These are phyloP conservation scores for Delia radicum DNA, from an alignment of 1,140 invertebrate genomes.

Conservation along the genomic window DNA sequence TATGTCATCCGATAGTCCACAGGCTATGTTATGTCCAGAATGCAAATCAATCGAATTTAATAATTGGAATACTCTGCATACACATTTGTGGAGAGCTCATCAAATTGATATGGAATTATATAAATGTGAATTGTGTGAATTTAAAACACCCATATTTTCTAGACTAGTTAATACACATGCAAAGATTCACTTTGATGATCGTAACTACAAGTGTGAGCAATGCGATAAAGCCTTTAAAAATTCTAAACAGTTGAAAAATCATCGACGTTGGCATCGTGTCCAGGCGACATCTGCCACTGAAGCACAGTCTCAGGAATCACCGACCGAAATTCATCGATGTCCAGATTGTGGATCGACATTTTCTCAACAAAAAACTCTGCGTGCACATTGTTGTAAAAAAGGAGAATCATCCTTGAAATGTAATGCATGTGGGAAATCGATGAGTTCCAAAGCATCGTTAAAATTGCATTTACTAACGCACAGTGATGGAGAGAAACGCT, in stretches of 20 bases:
- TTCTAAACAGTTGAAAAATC: conserved; percentile 70
- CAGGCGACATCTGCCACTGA: conserved; percentile 60
- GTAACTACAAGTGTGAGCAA: conserved; percentile 64
- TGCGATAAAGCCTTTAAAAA: conserved; percentile 79
- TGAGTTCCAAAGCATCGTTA: conserved; percentile 64
- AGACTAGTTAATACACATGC: conserved; percentile 69
- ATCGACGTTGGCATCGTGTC: conserved; percentile 61
- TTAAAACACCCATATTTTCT: conserved; percentile 66
- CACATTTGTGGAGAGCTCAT: conserved; percentile 76
- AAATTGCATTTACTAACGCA: conserved; percentile 70
- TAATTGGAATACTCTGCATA: conserved; percentile 65
- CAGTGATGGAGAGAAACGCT: conserved; percentile 74
- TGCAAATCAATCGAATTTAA: conserved; percentile 60
- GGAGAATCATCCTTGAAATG: conserved; percentile 63
- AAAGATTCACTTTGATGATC: conserved; percentile 67
- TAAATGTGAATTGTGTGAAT: conserved; percentile 66
- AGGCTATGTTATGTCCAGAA: conserved; percentile 66
- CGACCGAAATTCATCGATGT: conserved; percentile 39
- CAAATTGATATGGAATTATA: conserved; percentile 75
- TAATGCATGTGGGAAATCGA: conserved; percentile 68
- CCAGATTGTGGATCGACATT: conserved; percentile 45
- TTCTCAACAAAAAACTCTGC: conserved; percentile 47
- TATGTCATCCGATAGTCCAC: conserved; percentile 30
- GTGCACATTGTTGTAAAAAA: conserved; percentile 48
- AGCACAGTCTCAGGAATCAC: not conserved